Conservation (phyloP, 2,113 vertebrate genomes). For the Colius striatus region DNA sequence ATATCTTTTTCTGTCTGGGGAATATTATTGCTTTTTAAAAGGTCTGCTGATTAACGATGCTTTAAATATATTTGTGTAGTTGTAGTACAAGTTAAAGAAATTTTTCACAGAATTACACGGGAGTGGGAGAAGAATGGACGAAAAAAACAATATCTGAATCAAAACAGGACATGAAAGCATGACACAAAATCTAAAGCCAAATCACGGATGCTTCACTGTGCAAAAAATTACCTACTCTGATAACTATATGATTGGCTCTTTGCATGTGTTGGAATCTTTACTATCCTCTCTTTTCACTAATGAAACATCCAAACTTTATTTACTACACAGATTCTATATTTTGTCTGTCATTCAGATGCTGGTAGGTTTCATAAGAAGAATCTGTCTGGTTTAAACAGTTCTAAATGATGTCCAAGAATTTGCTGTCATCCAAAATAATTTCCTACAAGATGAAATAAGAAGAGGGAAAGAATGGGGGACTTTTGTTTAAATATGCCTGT, state of each 20-base stretch:
- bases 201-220: neutral
- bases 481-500: neutral
- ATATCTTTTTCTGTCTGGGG: fast-evolving
- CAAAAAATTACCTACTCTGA: neutral
- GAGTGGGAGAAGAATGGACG: neutral
- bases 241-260: neutral
- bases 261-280: neutral
- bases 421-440: neutral
- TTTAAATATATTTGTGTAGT: neutral
- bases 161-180: neutral
- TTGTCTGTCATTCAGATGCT: neutral
- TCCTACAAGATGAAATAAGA: neutral
- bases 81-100: neutral
- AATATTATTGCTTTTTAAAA: neutral
- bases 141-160: neutral
- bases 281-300: neutral
- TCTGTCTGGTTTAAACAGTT: neutral
- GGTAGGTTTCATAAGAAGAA: neutral
- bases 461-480: neutral
- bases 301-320: neutral
- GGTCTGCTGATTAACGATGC: neutral
- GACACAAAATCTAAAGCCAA: neutral
- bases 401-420: neutral
- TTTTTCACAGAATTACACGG: neutral
- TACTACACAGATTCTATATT: neutral